A percentile compares a stretch with the other conserved stretches of the same genome.
Evolutionary conservation across 2,797 vertebrate genomes (phyloP).

Genomic region (Peromyscus nudipes): DNA sequence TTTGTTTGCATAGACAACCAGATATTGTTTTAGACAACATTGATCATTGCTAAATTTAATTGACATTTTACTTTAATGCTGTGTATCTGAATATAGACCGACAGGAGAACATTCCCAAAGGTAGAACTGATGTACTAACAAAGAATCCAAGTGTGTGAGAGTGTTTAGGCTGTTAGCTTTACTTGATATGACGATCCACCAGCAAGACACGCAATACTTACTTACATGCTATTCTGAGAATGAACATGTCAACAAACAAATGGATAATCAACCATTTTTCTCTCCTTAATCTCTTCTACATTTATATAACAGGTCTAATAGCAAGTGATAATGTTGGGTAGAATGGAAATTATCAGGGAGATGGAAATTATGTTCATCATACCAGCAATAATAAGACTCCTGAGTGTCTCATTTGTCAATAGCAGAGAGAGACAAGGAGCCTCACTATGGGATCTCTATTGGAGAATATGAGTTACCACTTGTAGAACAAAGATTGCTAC

Average conservation of each 20-base stretch:
- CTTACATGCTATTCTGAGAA: neutral
- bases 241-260: neutral
- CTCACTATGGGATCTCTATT: neutral
- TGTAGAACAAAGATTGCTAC: neutral
- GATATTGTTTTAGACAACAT: slow-evolving; percentile 27
- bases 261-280: neutral
- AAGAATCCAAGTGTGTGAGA: neutral
- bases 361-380: neutral
- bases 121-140: neutral
- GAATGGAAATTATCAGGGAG: neutral
- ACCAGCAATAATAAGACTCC: neutral
- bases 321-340: neutral
- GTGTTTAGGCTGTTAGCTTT: neutral
- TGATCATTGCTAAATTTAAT: neutral
- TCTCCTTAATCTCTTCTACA: neutral
- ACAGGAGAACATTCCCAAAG: neutral
- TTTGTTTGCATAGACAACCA: neutral
- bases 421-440: neutral
- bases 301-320: neutral
- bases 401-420: neutral
- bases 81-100: neutral
- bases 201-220: neutral
- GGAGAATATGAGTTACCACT: neutral
- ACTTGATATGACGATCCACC: neutral
- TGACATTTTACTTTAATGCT: neutral